These are phyloP conservation scores for Tyrophagus putrescentiae DNA, from an alignment of 1,140 invertebrate species.

Conservation along the genomic window DNA sequence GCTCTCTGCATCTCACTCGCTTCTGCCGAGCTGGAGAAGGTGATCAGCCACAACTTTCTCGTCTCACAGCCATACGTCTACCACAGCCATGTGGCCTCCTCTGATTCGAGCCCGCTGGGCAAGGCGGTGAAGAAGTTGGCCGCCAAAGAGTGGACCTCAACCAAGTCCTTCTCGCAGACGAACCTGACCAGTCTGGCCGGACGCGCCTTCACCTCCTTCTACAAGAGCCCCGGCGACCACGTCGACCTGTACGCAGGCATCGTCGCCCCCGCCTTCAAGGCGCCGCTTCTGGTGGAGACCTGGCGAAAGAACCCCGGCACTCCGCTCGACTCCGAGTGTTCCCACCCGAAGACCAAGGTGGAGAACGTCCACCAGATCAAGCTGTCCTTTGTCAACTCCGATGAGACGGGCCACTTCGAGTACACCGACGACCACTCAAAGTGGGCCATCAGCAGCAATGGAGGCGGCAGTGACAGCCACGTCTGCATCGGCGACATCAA, in stretches of 20 bases:
- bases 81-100: not conserved
- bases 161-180: not conserved
- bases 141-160: not conserved
- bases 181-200: not conserved
- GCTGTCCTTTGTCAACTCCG: conserved; percentile 36
- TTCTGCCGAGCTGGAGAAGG: conserved; percentile 44
- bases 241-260: conserved; percentile 55
- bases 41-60: conserved; percentile 39
- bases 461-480: conserved; percentile 34
- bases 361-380: conserved; percentile 45
- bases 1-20: conserved; percentile 64
- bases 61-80: conserved; percentile 15
- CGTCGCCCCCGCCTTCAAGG: conserved; percentile 53
- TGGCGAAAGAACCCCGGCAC: conserved; percentile 65
- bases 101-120: conserved; percentile 26
- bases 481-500: conserved; percentile 86
- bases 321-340: conserved; percentile 41
- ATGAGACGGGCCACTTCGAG: conserved; percentile 42
- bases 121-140: conserved; percentile 20
- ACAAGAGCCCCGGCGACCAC: conserved; percentile 54
- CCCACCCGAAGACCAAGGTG: conserved; percentile 39
- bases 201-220: conserved; percentile 29
- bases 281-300: conserved; percentile 59
- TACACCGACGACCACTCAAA: conserved; percentile 74
- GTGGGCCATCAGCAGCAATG: conserved; percentile 61